A percentile compares a stretch with the other conserved stretches of the same genome.
Conservation (phyloP, 1,140 invertebrate species). For the Drosophila albomicans region DNA sequence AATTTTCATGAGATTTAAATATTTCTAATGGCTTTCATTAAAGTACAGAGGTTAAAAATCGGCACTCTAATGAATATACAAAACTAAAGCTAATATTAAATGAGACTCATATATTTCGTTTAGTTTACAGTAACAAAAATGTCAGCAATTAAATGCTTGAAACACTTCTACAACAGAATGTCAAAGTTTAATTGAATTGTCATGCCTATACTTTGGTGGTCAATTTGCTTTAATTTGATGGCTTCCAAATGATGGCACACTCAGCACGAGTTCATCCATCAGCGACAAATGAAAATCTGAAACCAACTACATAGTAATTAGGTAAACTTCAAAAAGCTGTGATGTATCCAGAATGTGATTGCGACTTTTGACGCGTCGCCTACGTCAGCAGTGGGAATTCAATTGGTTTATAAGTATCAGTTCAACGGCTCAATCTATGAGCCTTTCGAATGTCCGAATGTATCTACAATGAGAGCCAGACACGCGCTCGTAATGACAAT, state of each 20-base stretch:
- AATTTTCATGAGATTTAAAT: no score
- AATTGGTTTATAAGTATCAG: constrained; percentile 49
- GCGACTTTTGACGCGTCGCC: background rate
- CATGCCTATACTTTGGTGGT: background rate
- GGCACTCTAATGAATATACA: background rate
- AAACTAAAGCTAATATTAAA: background rate
- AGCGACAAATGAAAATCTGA: background rate
- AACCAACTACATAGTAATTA: background rate
- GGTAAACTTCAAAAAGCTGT: background rate
- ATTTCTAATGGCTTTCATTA: no score
- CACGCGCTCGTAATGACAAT: constrained; percentile 67
- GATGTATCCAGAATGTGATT: constrained; percentile 6
- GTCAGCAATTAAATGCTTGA: background rate
- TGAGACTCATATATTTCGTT: no score
- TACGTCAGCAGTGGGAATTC: constrained; percentile 50
- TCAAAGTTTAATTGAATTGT: constrained; percentile 1
- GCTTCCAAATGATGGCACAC: background rate
- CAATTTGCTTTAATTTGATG: background rate
- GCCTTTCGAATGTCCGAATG: constrained; percentile 17
- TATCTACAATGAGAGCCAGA: constrained; percentile 20
- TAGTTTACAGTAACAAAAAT: no score
- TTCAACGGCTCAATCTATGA: constrained; percentile 7
- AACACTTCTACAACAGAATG: background rate
- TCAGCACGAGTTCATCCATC: background rate
- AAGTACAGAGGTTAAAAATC: background rate